Evolutionary conservation across 2,888 invertebrate species (phyloP), one percentile per base, ranked within the genome.

Genomic region (Tetramorium bicarinatum): DNA sequence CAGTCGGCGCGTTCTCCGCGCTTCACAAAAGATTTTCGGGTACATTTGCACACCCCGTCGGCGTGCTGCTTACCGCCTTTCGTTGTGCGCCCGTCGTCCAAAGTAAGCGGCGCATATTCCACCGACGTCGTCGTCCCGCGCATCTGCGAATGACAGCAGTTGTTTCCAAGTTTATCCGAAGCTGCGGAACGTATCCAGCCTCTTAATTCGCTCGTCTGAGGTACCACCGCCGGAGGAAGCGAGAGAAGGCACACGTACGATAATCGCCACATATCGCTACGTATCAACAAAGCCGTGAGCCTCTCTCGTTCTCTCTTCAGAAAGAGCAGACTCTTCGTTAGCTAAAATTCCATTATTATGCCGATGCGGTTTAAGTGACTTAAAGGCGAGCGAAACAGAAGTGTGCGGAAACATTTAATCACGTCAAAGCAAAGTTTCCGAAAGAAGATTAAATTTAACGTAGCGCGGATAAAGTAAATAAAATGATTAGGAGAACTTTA

Each of bases 81-180:
- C 59, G 85, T 62, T 18, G 44, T 52, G 59, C 69, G 62, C 47
- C 54, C 56, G 47, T 69, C 56, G 66, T 47, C 47, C 34, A 79
- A 87, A 84, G 81, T 75, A 81, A 76, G 81, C 69, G 61, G 59
- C 69, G 83, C 72, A 79, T 89, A 87, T 89, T 89, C 89, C 34
- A 54, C 2, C 82, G 72, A 81, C 84, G 86, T 86, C 81, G 85
- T 62, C 62, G 79, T 21, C 54, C 77, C 67, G 87, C 87, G 86
- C 92, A 90, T 92, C 93, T 93, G 92, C 87, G 74, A 88, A 89
- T 92, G 93, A 92, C 93, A 92, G 90, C 90, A 88, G 91, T 93
- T 93, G 91, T 91, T 91, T 82, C 87, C 88, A 91, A 92, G 91
- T 92, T 93, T 91, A 80, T 75, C 87, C 71, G 47, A 83, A 83